Evolutionary conservation across 2,113 vertebrate species (phyloP).

Genomic region (Arenaria interpres): DNA sequence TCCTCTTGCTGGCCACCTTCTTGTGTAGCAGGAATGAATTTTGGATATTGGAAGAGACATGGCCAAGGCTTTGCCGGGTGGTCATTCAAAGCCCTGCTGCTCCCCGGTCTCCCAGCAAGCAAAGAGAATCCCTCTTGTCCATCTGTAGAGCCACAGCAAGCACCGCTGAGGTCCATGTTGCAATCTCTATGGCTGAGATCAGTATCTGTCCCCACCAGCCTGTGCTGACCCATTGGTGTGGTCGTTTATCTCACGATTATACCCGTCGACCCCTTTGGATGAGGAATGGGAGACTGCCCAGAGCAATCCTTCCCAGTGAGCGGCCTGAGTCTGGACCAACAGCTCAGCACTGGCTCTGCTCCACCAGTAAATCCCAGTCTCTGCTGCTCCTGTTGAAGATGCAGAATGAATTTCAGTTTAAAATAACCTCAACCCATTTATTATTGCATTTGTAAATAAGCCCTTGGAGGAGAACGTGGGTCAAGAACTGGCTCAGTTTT

Average conservation of each 20-base stretch:
- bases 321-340: not conserved
- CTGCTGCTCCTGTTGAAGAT: not conserved
- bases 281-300: not conserved
- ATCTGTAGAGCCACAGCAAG: not conserved
- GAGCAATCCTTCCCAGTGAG: fast-evolving
- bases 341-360: not conserved
- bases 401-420: not conserved
- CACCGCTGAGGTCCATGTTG: fast-evolving
- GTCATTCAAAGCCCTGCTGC: not conserved
- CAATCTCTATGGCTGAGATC: not conserved
- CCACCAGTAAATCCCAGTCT: not conserved
- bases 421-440: not conserved
- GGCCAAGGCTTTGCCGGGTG: not conserved
- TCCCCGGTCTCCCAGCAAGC: not conserved
- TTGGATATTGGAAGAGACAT: not conserved
- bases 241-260: fast-evolving
- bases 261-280: not conserved
- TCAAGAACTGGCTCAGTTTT: not conserved
- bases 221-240: not conserved
- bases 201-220: not conserved
- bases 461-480: not conserved
- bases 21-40: fast-evolving
- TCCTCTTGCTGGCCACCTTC: not conserved
- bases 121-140: not conserved
- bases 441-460: not conserved